phyloP scores from a whole-genome alignment of 2,113 vertebrate species.

The Eubucco bourcierii region DNA sequence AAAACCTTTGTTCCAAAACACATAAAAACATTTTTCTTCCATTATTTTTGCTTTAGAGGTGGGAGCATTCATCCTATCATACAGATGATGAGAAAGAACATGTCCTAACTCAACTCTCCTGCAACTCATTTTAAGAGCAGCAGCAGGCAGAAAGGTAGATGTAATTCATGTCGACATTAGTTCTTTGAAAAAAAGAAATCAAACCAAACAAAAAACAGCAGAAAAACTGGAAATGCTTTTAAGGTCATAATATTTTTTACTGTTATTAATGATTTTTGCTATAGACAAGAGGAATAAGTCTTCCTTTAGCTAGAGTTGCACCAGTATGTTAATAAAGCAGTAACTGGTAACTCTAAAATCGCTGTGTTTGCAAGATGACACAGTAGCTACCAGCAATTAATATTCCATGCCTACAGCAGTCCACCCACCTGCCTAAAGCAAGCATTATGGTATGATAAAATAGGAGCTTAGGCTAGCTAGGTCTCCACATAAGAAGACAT shows the following conservation, averaged over 20 bases:
- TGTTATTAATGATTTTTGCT: not conserved
- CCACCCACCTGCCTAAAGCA: not conserved
- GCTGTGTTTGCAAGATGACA: not conserved
- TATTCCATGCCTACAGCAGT: not conserved
- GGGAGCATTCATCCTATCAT: not conserved
- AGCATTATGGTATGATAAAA: accelerated
- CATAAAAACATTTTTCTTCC: not conserved
- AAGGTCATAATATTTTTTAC: not conserved
- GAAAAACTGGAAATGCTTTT: not conserved
- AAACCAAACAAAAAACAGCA: not conserved
- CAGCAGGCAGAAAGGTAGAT: not conserved
- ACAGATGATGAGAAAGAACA: not conserved
- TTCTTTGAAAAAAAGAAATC: not conserved
- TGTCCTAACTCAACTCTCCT: not conserved
- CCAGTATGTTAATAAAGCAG: not conserved
- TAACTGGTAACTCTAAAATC: not conserved
- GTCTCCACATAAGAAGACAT: not conserved
- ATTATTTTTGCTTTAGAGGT: not conserved
- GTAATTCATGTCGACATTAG: not conserved
- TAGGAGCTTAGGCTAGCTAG: not conserved
- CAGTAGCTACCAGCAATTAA: not conserved
- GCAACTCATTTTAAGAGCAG: not conserved
- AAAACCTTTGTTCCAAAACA: not conserved
- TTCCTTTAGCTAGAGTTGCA: not conserved
- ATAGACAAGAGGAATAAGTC: not conserved